Conservation (phyloP, 2,113 vertebrate species). For the Corythoichthys haematopterus region DNA sequence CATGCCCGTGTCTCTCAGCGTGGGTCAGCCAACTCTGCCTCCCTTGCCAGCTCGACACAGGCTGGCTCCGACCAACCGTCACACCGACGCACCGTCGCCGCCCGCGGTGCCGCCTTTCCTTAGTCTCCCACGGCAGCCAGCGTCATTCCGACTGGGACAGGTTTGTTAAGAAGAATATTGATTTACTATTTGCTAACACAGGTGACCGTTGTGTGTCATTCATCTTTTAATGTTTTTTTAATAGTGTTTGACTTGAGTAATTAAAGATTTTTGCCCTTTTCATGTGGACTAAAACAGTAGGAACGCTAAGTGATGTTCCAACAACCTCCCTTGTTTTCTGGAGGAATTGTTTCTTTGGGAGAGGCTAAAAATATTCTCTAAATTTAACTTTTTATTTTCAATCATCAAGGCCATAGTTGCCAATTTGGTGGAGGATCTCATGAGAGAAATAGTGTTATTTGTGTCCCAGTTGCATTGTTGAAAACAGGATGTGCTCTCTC, state of each 20-base stretch:
- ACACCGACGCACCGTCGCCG: slow-evolving; percentile 24
- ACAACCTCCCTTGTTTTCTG: background rate
- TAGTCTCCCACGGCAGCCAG: slow-evolving; percentile 62
- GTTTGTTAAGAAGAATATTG: slow-evolving; percentile 40
- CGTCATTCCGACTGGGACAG: slow-evolving; percentile 54
- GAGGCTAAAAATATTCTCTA: background rate
- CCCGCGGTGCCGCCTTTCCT: slow-evolving; percentile 51
- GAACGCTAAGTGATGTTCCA: too few relatives aligned
- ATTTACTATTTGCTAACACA: background rate
- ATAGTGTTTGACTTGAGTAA: background rate
- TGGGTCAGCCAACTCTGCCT: slow-evolving; percentile 55
- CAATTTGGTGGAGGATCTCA: background rate
- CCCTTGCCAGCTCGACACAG: slow-evolving; percentile 44
- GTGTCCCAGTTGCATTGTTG: slow-evolving; percentile 1
- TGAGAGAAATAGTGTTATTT: background rate
- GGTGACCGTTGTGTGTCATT: background rate
- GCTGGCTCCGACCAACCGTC: slow-evolving; percentile 37
- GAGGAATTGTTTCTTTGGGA: background rate
- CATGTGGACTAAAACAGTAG: too few relatives aligned
- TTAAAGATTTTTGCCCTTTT: too few relatives aligned
- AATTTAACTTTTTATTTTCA: background rate
- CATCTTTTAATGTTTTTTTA: background rate
- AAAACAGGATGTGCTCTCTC: background rate
- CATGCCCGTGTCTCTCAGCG: slow-evolving; percentile 59
- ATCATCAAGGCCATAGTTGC: background rate